These are phyloP conservation scores for Taenioides sp. DNA, from an alignment of 2,797 vertebrate species.

Conservation along the genomic window DNA sequence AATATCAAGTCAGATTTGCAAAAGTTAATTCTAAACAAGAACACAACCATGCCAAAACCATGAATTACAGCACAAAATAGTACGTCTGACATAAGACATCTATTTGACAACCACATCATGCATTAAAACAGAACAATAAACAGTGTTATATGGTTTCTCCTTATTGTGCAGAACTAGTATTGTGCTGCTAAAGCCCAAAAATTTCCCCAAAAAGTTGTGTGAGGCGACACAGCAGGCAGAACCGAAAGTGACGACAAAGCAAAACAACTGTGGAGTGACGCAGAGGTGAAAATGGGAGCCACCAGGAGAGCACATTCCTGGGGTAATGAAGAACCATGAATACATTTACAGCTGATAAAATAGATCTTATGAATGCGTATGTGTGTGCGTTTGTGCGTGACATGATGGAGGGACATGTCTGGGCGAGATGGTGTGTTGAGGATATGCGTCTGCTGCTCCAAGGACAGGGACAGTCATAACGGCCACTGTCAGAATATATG, in stretches of 20 bases:
- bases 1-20: background rate
- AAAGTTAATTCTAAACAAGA: background rate
- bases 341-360: conserved; percentile 14
- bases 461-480: conserved; percentile 38
- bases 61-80: background rate
- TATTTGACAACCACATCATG: background rate
- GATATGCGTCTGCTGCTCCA: conserved; percentile 33
- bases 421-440: conserved; percentile 14
- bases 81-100: background rate
- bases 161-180: background rate
- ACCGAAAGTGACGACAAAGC: conserved; percentile 22
- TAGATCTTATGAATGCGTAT: conserved; percentile 1
- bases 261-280: conserved; percentile 31
- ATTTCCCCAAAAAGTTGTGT: conserved; percentile 25
- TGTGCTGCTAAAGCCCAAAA: conserved; percentile 20
- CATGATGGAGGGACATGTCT: conserved; percentile 19
- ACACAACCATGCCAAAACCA: background rate
- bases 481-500: conserved; percentile 37
- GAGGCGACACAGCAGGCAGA: conserved; percentile 16
- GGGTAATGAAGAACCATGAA: conserved; percentile 18
- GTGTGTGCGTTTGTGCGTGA: background rate
- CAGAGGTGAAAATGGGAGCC: conserved; percentile 56
- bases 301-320: conserved; percentile 17
- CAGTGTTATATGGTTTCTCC: background rate
- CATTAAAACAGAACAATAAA: background rate